A percentile compares a stretch with the other conserved stretches of the same genome.
Conservation (phyloP, 1,140 invertebrate species). For the Himalopsyche phryganea region DNA sequence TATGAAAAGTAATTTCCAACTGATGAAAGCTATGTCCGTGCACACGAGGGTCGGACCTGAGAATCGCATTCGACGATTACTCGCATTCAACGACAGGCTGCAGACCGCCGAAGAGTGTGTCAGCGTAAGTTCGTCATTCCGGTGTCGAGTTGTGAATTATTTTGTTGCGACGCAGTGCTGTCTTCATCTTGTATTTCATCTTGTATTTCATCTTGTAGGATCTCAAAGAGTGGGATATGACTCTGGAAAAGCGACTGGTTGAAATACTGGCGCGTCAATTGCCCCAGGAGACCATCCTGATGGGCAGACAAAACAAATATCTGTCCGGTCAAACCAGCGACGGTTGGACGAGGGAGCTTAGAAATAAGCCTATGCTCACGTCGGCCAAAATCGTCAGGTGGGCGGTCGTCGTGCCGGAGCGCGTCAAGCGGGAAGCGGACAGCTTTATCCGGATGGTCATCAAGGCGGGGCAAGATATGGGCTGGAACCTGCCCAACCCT, state of each 20-base stretch:
- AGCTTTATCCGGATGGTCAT: slow-evolving; percentile 48
- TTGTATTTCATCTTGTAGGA: slow-evolving; percentile 44
- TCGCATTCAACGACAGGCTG: slow-evolving; percentile 58
- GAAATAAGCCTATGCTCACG: slow-evolving; percentile 42
- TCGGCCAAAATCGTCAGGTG: slow-evolving; percentile 46
- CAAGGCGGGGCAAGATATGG: slow-evolving; percentile 50
- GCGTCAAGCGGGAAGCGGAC: slow-evolving; percentile 43
- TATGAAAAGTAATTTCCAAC: slow-evolving; percentile 56
- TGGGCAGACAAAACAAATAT: slow-evolving; percentile 41
- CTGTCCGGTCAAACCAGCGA: slow-evolving; percentile 49
- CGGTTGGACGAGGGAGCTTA: slow-evolving; percentile 64
- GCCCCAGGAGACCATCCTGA: slow-evolving; percentile 54
- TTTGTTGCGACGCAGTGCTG: too few relatives aligned
- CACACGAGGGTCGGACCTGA: slow-evolving; percentile 64
- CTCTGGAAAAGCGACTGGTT: slow-evolving; percentile 55
- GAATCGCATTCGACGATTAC: slow-evolving; percentile 58
- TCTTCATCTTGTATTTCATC: too few relatives aligned
- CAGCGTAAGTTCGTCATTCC: slow-evolving; percentile 43
- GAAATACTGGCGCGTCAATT: slow-evolving; percentile 58
- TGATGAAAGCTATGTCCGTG: slow-evolving; percentile 62
- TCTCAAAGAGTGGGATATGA: slow-evolving; percentile 60
- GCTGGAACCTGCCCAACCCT: slow-evolving; percentile 48
- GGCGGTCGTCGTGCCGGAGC: slow-evolving; percentile 53
- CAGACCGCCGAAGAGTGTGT: slow-evolving; percentile 49
- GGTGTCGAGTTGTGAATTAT: neutral